Conservation (phyloP, 53 echinoderm and acorn worm species). For the Henricia sp. region DNA sequence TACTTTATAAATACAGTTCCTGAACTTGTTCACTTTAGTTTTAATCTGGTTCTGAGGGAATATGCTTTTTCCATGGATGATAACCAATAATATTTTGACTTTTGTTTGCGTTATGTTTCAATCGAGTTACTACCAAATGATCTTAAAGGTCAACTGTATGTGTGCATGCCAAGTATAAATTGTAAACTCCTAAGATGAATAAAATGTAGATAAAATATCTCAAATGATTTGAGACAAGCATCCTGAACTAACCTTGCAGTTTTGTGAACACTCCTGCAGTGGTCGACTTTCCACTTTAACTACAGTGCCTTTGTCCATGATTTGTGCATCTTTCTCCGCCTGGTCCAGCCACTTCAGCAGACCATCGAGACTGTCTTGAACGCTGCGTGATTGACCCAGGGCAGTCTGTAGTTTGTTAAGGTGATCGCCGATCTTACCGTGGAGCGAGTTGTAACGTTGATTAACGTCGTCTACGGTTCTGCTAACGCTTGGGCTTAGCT, state of each 20-base stretch:
- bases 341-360: constrained; percentile 78
- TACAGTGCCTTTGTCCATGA: constrained; percentile 67
- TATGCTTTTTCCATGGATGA: no score
- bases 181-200: no score
- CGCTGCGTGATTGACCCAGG: constrained; percentile 74
- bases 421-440: constrained; percentile 64
- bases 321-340: constrained; percentile 46
- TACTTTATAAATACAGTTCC: no score
- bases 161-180: no score
- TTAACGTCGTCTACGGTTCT: constrained; percentile 82
- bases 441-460: constrained; percentile 84
- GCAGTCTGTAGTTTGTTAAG: constrained; percentile 71
- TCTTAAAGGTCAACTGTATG: no score
- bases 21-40: no score
- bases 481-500: constrained; percentile 80
- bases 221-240: no score
- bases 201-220: no score
- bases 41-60: no score
- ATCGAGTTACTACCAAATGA: no score
- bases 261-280: constrained; percentile 67
- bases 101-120: no score
- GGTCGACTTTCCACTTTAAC: constrained; percentile 82
- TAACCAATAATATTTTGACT: no score
- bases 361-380: constrained; percentile 80
- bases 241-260: constrained; percentile 84